A percentile compares a stretch with the other conserved stretches of the same genome.
These are phyloP conservation scores for Clunio marinus DNA, from an alignment of 2,888 invertebrate genomes.

Conservation along the genomic window DNA sequence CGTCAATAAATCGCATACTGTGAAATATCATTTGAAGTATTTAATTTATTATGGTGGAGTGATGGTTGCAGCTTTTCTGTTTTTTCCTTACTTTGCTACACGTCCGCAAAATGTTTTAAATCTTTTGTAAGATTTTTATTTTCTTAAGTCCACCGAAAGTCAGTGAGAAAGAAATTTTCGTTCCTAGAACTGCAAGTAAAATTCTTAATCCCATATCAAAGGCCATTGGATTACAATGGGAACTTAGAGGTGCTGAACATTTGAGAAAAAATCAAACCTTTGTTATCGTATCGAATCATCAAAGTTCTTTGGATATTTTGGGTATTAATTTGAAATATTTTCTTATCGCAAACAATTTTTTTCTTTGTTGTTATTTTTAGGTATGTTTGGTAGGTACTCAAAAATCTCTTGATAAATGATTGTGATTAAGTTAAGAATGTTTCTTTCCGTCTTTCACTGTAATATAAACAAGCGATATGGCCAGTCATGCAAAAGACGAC, in stretches of 20 bases:
- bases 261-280: slow-evolving; percentile 74
- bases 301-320: slow-evolving; percentile 67
- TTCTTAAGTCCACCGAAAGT: no score
- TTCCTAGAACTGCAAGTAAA: slow-evolving; percentile 27
- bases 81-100: slow-evolving; percentile 7
- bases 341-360: no score
- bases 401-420: no score
- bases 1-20: no score
- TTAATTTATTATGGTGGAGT: slow-evolving; percentile 18
- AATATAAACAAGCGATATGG: no score
- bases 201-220: slow-evolving; percentile 21
- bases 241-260: slow-evolving; percentile 71
- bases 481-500: slow-evolving; percentile 85
- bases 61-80: slow-evolving; percentile 4
- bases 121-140: background rate
- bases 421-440: no score
- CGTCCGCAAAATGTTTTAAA: slow-evolving; percentile 18
- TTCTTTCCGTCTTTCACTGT: no score
- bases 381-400: slow-evolving; percentile 65
- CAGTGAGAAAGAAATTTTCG: background rate
- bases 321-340: no score
- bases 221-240: slow-evolving; percentile 76
- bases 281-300: slow-evolving; percentile 87
- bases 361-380: no score
- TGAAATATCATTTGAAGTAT: slow-evolving; percentile 24